These are phyloP conservation scores for Rhegmatorhina hoffmannsi DNA, from an alignment of 2,113 vertebrate genomes.

Conservation along the genomic window DNA sequence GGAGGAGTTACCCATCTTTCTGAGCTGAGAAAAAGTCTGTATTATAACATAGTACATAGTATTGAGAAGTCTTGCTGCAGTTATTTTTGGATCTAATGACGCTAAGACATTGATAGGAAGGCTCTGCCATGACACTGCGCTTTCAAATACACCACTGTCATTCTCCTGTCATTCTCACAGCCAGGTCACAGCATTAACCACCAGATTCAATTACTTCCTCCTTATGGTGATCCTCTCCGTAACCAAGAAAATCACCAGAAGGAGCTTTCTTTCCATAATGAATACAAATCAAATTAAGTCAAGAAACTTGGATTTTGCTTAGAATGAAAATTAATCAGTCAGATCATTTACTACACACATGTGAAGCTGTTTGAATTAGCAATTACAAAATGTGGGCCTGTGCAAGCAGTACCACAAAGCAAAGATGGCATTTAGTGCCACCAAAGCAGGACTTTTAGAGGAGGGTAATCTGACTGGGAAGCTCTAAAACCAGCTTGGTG, in stretches of 20 bases:
- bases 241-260: not conserved
- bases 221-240: not conserved
- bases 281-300: not conserved
- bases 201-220: not conserved
- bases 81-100: not conserved
- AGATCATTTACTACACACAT: not conserved
- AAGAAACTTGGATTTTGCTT: not conserved
- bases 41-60: not conserved
- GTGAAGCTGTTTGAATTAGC: not conserved
- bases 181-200: not conserved
- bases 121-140: not conserved
- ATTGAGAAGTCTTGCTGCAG: not conserved
- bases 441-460: not conserved
- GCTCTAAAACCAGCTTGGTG: not conserved
- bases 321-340: not conserved
- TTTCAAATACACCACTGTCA: not conserved
- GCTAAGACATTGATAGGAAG: not conserved
- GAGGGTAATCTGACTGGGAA: not conserved
- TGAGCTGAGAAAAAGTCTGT: not conserved
- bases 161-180: not conserved
- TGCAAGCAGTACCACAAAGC: not conserved
- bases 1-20: rapidly evolving
- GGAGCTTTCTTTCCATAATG: not conserved
- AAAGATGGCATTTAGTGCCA: not conserved
- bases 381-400: not conserved